A percentile compares a stretch with the other conserved stretches of the same genome.
Evolutionary conservation across 1,140 invertebrate genomes (phyloP).

Genomic region (Pristionchus pacificus): DNA sequence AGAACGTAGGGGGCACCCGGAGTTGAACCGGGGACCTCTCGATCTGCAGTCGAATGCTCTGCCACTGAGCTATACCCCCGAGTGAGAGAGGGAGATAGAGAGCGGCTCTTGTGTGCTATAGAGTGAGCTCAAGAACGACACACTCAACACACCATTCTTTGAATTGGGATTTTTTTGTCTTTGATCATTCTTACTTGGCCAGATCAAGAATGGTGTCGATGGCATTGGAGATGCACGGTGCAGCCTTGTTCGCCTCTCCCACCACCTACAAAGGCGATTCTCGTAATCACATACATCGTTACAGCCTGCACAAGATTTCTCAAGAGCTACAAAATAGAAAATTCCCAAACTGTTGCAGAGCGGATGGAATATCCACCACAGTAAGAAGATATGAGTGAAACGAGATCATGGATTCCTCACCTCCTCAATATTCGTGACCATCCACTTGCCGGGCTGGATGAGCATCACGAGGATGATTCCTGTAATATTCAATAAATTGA

Average conservation of each 20-base stretch:
- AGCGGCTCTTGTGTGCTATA: no score
- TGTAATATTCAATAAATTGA: constrained; percentile 1
- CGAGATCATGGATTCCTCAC: no score
- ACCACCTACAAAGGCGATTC: constrained; percentile 1
- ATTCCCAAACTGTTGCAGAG: no score
- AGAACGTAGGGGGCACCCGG: constrained; percentile 57
- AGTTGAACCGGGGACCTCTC: constrained; percentile 64
- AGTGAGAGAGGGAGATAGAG: no score
- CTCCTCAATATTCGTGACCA: constrained; percentile 28
- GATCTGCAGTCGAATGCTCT: constrained; percentile 65
- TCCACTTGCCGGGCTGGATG: constrained; percentile 59
- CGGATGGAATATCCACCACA: no score
- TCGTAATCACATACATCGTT: no score
- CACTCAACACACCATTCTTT: no score
- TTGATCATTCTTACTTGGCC: constrained; percentile 27
- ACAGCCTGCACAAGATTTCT: no score
- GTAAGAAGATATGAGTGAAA: no score
- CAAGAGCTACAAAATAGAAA: no score
- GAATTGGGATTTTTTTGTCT: no score
- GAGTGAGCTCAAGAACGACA: no score
- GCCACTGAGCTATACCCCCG: constrained; percentile 62
- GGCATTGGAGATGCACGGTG: constrained; percentile 35
- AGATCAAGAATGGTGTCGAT: constrained; percentile 42
- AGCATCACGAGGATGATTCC: constrained; percentile 59
- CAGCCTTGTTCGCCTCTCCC: constrained; percentile 13